Percentiles rank a stretch among this genome's conserved stretches.
These are phyloP conservation scores for Grapholita molesta DNA, from an alignment of 1,140 invertebrate species.

Conservation along the genomic window DNA sequence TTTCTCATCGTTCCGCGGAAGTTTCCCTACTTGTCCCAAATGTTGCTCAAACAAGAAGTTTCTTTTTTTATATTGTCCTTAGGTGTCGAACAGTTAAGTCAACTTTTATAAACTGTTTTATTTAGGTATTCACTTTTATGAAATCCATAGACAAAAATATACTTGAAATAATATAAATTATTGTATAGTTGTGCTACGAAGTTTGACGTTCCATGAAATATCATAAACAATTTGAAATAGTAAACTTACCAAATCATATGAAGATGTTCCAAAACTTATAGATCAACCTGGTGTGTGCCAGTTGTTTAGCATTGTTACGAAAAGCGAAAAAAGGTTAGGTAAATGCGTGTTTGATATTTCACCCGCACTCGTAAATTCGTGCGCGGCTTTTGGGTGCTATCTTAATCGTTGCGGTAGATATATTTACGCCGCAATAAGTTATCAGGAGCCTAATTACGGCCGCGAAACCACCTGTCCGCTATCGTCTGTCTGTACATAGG, in stretches of 20 bases:
- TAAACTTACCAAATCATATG: no score
- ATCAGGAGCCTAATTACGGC: slow-evolving; percentile 73
- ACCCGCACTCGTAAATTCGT: slow-evolving; percentile 8
- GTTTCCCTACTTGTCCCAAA: background rate
- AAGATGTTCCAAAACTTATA: background rate
- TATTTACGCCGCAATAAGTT: slow-evolving; percentile 72
- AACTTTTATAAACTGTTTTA: no score
- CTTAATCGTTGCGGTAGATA: slow-evolving; percentile 62
- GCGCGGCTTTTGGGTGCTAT: slow-evolving; percentile 45
- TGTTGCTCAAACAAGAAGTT: no score
- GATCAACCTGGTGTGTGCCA: background rate
- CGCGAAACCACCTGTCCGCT: slow-evolving; percentile 76
- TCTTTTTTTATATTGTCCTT: no score
- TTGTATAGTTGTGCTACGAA: no score
- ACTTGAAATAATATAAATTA: no score
- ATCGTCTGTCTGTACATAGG: slow-evolving; percentile 77
- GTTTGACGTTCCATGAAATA: no score
- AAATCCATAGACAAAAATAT: background rate
- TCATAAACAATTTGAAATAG: no score
- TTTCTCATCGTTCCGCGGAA: background rate
- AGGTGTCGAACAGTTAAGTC: no score
- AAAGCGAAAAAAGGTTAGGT: background rate
- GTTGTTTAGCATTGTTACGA: background rate
- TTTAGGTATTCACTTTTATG: no score
- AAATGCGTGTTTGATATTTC: background rate